Conservation (phyloP, 2,113 vertebrate species). For the Oncorhynchus tshawytscha region DNA sequence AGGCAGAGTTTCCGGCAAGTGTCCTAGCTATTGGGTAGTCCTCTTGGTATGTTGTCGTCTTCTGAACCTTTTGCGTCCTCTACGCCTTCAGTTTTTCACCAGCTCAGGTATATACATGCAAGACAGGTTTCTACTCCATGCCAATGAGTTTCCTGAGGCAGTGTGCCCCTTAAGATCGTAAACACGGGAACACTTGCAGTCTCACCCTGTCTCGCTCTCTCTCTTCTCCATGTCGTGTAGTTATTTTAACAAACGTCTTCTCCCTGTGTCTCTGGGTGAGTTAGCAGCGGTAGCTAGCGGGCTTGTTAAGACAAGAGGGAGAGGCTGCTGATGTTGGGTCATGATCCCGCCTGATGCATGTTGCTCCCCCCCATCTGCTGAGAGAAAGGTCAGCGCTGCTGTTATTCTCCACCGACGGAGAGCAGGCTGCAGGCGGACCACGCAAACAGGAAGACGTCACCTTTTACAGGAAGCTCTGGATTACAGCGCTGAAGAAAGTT, state of each 20-base stretch:
- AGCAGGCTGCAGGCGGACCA: conserved; percentile 5
- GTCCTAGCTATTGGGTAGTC: too few species aligned
- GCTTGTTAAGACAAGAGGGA: conserved; percentile 32
- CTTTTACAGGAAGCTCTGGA: conserved; percentile 29
- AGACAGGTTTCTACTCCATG: too few species aligned
- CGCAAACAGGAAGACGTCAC: conserved; percentile 31
- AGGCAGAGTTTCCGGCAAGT: too few species aligned
- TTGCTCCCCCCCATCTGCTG: neutral
- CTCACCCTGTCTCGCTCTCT: too few species aligned
- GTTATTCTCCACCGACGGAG: conserved; percentile 25
- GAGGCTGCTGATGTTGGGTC: conserved; percentile 6
- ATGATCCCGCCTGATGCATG: conserved; percentile 1
- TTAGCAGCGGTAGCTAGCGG: conserved; percentile 7
- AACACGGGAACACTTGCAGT: too few species aligned
- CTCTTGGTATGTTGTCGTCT: too few species aligned
- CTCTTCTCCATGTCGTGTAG: neutral
- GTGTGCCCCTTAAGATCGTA: too few species aligned
- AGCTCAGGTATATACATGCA: too few species aligned
- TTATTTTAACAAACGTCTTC: neutral
- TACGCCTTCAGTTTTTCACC: too few species aligned
- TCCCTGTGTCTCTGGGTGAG: conserved; percentile 1
- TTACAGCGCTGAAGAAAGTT: neutral
- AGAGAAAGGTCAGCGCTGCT: conserved; percentile 24
- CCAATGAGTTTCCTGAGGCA: too few species aligned
- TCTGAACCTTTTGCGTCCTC: too few species aligned